Evolutionary conservation across 2,888 invertebrate species (phyloP).

Genomic region (Drosophila parthenogenetica): DNA sequence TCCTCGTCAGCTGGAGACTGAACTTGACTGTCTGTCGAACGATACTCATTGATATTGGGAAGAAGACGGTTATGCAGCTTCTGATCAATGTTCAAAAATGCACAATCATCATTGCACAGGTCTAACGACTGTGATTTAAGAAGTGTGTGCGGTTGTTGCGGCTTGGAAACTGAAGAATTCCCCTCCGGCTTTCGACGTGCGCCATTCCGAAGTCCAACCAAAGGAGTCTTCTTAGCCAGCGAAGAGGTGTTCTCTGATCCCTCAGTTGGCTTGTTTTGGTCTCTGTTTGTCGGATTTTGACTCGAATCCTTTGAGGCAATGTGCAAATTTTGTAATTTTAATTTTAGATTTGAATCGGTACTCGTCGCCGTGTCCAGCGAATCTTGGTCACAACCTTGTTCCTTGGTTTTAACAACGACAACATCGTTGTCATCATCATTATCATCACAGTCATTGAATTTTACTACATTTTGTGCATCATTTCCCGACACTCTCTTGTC

Average conservation of each 20-base stretch:
- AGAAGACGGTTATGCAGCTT: slow-evolving; percentile 38
- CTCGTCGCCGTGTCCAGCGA: slow-evolving; percentile 16
- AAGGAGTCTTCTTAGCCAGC: no score
- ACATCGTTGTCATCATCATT: slow-evolving; percentile 46
- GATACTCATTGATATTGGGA: slow-evolving; percentile 51
- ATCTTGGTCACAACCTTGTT: slow-evolving; percentile 57
- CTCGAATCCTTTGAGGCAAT: slow-evolving; percentile 26
- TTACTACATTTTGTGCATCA: slow-evolving; percentile 11
- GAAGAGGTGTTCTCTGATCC: no score
- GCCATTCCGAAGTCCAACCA: no score
- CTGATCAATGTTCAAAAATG: slow-evolving; percentile 27
- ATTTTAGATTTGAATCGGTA: slow-evolving; percentile 11
- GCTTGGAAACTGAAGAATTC: slow-evolving; percentile 5
- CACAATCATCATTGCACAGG: slow-evolving; percentile 36
- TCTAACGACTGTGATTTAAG: slow-evolving; percentile 50
- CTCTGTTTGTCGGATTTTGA: neutral
- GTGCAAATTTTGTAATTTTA: slow-evolving; percentile 47
- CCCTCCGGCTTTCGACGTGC: no score
- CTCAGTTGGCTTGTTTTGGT: no score
- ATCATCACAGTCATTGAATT: slow-evolving; percentile 27
- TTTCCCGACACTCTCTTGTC: slow-evolving; percentile 5
- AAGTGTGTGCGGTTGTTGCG: slow-evolving; percentile 16
- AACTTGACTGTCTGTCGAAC: slow-evolving; percentile 30
- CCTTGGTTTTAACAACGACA: slow-evolving; percentile 32
- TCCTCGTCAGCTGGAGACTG: slow-evolving; percentile 1